Base-by-base conservation (phyloP, 2,888 invertebrate species). In the Aplocera efformata region DNA sequence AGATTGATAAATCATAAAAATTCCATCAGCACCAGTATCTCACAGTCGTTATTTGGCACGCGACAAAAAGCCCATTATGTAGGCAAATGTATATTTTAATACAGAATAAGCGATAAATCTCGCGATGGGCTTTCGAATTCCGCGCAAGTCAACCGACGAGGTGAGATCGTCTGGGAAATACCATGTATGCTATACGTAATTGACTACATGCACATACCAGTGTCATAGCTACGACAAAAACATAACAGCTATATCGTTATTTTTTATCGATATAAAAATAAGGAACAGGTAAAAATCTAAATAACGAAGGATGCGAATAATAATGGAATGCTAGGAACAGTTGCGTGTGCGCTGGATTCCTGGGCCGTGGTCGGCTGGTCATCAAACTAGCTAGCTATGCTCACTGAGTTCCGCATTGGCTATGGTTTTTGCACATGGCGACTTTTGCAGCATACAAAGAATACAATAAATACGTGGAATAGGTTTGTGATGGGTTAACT, bases 91-190 rank as follows among this genome's bases (percentile, higher is more conserved):
- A 81, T 84, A 84, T 84, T 82, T 85, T 80, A 84, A 85, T 82
- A 79, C 77, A 82, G 81, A 85, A 84, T 83, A 81, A 79, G 81
- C 85, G 77, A 88, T 86, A 85, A 86, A 88, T 88, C 85, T 84
- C 77, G 73, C 72, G 75, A 80, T 84, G 86, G 82, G 86, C 86
- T 88, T 88, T 86, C 86, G 79, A 88, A 88, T 86, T 85, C 86
- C 86, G 76, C 82, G 75, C 84, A 82, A 84, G 83, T 80, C 80
- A 83, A 72, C 79, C 76, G 75, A 67, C 82, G 78, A 82, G 84
- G 82, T 83, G 84, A 85, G 84, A 82, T 82, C 84, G 83, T 56
- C 77, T 82, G 85, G 86, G 86, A 83, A 88, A 85, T 84, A 85
- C 86, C 86, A 77, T 73, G 43, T 66, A 67, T 71, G 67, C 70